Conservation (phyloP, 2,888 invertebrate genomes). For the Xanthorhoe spadicearia region DNA sequence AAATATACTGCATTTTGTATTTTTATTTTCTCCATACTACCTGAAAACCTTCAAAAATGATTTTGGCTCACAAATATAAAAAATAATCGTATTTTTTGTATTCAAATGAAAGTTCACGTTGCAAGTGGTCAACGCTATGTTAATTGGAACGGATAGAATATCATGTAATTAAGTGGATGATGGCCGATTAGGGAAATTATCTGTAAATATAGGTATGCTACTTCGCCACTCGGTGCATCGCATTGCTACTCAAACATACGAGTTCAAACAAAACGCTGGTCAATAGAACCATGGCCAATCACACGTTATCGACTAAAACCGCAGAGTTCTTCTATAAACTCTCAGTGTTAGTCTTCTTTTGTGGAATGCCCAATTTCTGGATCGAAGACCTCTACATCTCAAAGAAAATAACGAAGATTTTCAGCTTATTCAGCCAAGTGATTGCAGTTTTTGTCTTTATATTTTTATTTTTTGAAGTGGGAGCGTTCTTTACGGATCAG, state of each 20-base stretch:
- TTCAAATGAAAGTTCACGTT: not conserved
- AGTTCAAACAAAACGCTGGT: not conserved
- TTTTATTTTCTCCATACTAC: not conserved
- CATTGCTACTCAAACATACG: not conserved
- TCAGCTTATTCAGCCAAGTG: slow-evolving; percentile 38
- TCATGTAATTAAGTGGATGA: not conserved
- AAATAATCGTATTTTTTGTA: not conserved
- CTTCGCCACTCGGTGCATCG: not conserved
- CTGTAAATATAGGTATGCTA: not conserved
- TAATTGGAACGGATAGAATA: too few species aligned
- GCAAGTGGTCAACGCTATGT: not conserved
- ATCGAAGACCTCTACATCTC: slow-evolving; percentile 40
- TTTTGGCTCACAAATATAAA: too few species aligned
- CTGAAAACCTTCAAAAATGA: too few species aligned
- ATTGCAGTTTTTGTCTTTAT: slow-evolving; percentile 40
- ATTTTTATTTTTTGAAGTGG: slow-evolving; percentile 49
- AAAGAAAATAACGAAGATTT: slow-evolving; percentile 20
- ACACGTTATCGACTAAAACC: slow-evolving; percentile 36
- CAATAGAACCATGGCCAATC: not conserved
- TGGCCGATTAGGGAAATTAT: not conserved
- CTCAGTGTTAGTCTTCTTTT: slow-evolving; percentile 40
- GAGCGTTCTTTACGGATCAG: slow-evolving; percentile 52
- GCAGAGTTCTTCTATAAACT: slow-evolving; percentile 48
- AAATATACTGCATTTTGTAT: not conserved
- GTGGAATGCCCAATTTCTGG: slow-evolving; percentile 57